Evolutionary conservation across 2,797 vertebrate genomes (phyloP).

Genomic region (Nyctalus aviator): DNA sequence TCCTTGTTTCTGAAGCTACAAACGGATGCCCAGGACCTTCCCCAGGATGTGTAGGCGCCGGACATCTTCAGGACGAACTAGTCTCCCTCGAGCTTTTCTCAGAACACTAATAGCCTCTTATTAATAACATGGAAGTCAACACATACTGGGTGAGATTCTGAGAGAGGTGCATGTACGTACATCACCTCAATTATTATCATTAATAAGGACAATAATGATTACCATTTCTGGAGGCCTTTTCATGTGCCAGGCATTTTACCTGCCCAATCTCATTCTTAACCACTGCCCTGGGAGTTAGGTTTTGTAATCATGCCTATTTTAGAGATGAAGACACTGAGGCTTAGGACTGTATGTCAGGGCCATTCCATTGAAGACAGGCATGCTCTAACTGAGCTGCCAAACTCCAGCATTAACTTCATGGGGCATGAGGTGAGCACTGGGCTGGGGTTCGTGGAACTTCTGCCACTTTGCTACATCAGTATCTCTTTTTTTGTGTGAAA

Average conservation of each 20-base stretch:
- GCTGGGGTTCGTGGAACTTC: background rate
- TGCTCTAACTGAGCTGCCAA: background rate
- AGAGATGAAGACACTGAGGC: conserved; percentile 6
- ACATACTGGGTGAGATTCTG: background rate
- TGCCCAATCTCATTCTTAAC: background rate
- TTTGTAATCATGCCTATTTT: background rate
- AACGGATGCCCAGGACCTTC: background rate
- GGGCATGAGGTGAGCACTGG: accelerated
- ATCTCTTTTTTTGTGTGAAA: background rate
- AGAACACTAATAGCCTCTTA: background rate
- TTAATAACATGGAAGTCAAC: background rate
- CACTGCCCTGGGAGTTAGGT: background rate
- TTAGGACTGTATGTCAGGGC: background rate
- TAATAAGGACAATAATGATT: background rate
- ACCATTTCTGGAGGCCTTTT: background rate
- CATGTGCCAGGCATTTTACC: background rate
- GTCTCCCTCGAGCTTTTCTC: background rate
- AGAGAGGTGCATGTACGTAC: accelerated
- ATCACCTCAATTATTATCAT: background rate
- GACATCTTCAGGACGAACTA: background rate
- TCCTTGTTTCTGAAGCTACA: background rate
- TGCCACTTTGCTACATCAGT: background rate
- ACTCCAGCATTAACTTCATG: background rate
- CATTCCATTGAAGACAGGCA: background rate
- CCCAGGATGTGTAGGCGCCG: too few relatives aligned